These are phyloP conservation scores for Tenthredo notha DNA, from an alignment of 2,888 invertebrate species.

Conservation along the genomic window DNA sequence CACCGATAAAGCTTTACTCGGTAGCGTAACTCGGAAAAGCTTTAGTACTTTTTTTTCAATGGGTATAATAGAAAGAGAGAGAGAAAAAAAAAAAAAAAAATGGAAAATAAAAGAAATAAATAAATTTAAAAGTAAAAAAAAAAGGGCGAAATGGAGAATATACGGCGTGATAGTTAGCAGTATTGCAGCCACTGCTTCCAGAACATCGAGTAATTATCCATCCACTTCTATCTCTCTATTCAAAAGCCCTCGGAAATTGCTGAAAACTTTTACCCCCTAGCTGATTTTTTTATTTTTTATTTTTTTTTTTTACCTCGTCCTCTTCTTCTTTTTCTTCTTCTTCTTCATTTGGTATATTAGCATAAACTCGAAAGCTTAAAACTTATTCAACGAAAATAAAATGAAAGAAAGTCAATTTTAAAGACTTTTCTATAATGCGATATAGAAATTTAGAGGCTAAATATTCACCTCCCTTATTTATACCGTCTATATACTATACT, in stretches of 20 bases:
- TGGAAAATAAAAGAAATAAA: not conserved
- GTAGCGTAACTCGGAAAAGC: not conserved
- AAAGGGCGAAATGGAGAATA: not conserved
- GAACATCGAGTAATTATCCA: slow-evolving; percentile 5
- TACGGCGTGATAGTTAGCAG: not conserved
- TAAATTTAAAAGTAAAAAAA: not conserved
- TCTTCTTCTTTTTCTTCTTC: not conserved
- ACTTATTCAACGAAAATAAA: not conserved
- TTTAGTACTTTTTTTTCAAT: slow-evolving; percentile 1
- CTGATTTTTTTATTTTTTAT: not conserved
- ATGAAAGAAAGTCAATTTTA: not conserved
- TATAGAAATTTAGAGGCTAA: not conserved
- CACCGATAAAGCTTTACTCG: slow-evolving; percentile 12
- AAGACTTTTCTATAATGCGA: not conserved
- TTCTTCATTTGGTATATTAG: not conserved
- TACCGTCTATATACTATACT: too few relatives aligned
- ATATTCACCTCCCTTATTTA: not conserved
- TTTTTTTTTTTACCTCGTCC: too few relatives aligned
- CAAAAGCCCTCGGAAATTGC: not conserved
- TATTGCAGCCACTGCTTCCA: not conserved
- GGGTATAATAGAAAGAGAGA: too few relatives aligned
- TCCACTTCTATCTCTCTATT: not conserved
- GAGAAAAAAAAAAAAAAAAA: not conserved
- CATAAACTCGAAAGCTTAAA: not conserved
- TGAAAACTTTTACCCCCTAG: not conserved